Evolutionary conservation across 2,113 vertebrate genomes (phyloP).

Genomic region (Coreoperca whiteheadi): DNA sequence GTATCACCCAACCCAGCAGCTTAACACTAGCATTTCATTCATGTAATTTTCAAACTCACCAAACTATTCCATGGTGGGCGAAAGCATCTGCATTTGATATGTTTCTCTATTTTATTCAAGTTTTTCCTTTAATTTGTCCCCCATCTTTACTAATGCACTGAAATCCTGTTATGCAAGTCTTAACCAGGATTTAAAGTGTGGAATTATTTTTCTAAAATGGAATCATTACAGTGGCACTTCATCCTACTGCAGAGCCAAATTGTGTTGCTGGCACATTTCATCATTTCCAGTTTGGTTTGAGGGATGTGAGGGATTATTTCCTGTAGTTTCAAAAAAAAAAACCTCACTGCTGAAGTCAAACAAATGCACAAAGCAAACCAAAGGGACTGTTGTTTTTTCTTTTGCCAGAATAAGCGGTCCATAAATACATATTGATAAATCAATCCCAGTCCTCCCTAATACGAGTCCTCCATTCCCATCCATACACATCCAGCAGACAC

Average conservation of each 20-base stretch:
- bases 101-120: too few species aligned
- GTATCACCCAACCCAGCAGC: too few species aligned
- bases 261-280: background rate
- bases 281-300: slow-evolving; percentile 4
- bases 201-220: background rate
- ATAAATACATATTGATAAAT: too few species aligned
- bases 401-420: background rate
- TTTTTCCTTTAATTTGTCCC: too few species aligned
- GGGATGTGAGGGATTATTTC: slow-evolving; percentile 12
- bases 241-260: background rate
- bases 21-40: too few species aligned
- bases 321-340: background rate
- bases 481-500: background rate
- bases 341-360: background rate
- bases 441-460: slow-evolving; percentile 35
- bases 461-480: slow-evolving; percentile 32
- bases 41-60: too few species aligned
- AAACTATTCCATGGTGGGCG: too few species aligned
- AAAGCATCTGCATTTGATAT: too few species aligned
- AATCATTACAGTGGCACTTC: background rate
- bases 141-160: background rate
- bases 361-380: background rate
- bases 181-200: background rate
- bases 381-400: background rate
- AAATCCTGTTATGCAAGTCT: background rate